phyloP scores from a whole-genome alignment of 2,797 vertebrate genomes.

The Silurus aristotelis region DNA sequence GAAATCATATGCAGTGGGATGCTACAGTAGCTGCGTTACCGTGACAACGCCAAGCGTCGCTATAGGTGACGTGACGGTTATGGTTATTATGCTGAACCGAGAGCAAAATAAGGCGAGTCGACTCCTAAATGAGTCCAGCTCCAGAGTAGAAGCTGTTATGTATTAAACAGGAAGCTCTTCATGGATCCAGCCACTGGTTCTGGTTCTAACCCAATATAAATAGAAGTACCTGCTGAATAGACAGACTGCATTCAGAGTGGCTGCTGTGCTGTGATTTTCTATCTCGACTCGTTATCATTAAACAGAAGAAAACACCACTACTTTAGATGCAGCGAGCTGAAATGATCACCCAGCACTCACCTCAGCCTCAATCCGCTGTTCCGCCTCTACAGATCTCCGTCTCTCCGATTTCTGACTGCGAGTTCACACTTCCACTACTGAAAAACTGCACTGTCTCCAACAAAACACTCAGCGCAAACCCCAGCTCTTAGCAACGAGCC shows the following conservation, averaged over 20 bases:
- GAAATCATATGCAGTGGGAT: not conserved
- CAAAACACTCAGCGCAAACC: conserved; percentile 57
- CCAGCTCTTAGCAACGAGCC: conserved; percentile 62
- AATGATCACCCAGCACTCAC: not conserved
- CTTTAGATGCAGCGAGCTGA: not conserved
- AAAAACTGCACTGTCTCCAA: conserved; percentile 32
- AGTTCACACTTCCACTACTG: conserved; percentile 7
- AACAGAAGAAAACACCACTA: not conserved
- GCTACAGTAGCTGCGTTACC: conserved; percentile 7
- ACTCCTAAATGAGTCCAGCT: not conserved
- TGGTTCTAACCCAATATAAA: not conserved
- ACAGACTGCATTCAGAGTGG: not conserved
- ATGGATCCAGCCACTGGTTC: not conserved
- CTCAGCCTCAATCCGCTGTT: not conserved
- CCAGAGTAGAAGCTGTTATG: too few species aligned
- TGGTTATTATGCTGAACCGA: not conserved
- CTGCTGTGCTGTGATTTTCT: not conserved
- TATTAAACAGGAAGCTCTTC: not conserved
- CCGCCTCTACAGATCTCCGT: not conserved
- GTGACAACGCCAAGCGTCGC: conserved; percentile 8
- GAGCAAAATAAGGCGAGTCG: not conserved
- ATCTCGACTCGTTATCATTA: not conserved
- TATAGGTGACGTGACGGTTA: not conserved
- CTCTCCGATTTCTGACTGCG: not conserved
- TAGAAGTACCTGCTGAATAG: not conserved